These are phyloP conservation scores for Zaprionus taronus DNA, from an alignment of 1,140 invertebrate species.

Conservation along the genomic window DNA sequence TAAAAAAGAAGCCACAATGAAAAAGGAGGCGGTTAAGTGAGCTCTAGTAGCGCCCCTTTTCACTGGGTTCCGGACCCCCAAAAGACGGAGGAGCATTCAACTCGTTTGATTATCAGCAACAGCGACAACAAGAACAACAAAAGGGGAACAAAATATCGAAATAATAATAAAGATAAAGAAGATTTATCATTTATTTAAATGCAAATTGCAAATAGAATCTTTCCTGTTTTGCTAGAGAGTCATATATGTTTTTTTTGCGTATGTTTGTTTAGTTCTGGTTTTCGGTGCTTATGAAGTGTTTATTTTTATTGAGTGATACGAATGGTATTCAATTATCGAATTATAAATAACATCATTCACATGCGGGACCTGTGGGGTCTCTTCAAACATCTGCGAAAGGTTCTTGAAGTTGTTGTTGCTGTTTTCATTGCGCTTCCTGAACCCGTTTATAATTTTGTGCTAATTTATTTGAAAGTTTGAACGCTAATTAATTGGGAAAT, in stretches of 20 bases:
- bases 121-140: slow-evolving; percentile 16
- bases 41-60: slow-evolving; percentile 55
- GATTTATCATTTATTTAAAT: slow-evolving; percentile 69
- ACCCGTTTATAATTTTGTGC: slow-evolving; percentile 78
- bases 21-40: slow-evolving; percentile 32
- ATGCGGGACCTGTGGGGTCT: slow-evolving; percentile 42
- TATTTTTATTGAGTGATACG: slow-evolving; percentile 41
- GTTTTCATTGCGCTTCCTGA: slow-evolving; percentile 33
- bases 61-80: slow-evolving; percentile 37
- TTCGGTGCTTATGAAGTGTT: slow-evolving; percentile 28
- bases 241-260: background rate
- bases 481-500: slow-evolving; percentile 63
- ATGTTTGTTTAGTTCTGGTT: slow-evolving; percentile 21
- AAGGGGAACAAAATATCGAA: slow-evolving; percentile 4
- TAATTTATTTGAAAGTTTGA: slow-evolving; percentile 75
- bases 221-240: slow-evolving; percentile 55
- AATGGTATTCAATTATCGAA: slow-evolving; percentile 54
- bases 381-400: slow-evolving; percentile 61
- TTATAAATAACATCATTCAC: slow-evolving; percentile 56
- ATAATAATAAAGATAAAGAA: slow-evolving; percentile 45
- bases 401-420: slow-evolving; percentile 21
- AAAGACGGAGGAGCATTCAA: slow-evolving; percentile 54
- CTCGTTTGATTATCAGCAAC: slow-evolving; percentile 59
- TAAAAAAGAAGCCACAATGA: background rate
- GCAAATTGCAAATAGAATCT: slow-evolving; percentile 74